phyloP scores from a whole-genome alignment of 2,113 vertebrate species.

The Mionectes macconnelli region DNA sequence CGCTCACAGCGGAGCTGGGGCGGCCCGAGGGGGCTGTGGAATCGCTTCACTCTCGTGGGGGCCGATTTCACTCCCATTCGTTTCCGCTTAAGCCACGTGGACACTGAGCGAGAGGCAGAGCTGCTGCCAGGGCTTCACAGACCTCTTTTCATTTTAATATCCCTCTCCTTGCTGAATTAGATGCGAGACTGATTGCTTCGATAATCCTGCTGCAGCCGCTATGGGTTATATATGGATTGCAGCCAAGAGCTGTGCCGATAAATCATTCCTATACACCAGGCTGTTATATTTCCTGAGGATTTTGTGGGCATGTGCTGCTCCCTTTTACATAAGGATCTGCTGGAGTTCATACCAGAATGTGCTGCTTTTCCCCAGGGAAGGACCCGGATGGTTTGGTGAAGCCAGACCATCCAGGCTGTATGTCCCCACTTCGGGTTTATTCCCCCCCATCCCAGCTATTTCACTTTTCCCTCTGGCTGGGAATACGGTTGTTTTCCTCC shows the following conservation, averaged over 20 bases:
- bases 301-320: constrained; percentile 45
- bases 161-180: constrained; percentile 56
- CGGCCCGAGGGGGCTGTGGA: background rate
- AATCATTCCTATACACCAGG: constrained; percentile 53
- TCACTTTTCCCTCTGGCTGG: background rate
- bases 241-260: constrained; percentile 38
- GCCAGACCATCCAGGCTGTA: background rate
- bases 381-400: background rate
- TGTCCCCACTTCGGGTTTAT: background rate
- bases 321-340: constrained; percentile 60
- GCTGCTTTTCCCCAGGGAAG: background rate
- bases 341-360: background rate
- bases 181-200: constrained; percentile 46
- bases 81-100: constrained; percentile 33
- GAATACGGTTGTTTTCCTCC: background rate
- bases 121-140: constrained; percentile 28
- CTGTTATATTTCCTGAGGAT: constrained; percentile 50
- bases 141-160: constrained; percentile 55
- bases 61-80: background rate
- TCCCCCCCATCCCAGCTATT: background rate
- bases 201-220: constrained; percentile 44
- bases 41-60: background rate
- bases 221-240: constrained; percentile 28
- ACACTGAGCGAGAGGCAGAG: background rate
- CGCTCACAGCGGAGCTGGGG: background rate